Conservation (phyloP, 2,888 invertebrate species). For the Synergus japonicus region DNA sequence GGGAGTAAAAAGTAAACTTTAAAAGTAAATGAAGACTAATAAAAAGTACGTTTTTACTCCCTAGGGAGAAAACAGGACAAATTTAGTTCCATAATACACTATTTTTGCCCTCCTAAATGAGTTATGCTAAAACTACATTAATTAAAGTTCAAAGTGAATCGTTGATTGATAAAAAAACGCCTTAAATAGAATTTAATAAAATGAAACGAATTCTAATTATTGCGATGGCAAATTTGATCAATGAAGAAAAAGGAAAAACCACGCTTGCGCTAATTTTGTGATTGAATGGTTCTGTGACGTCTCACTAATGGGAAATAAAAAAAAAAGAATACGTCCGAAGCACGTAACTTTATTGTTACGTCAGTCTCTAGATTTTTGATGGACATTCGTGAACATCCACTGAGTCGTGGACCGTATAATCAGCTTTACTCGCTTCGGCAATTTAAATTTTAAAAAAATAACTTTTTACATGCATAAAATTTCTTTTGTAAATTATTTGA, state of each 20-base stretch:
- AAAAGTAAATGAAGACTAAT: too few species aligned
- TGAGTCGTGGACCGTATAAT: not conserved
- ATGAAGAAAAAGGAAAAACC: not conserved
- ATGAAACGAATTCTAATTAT: not conserved
- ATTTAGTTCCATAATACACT: too few species aligned
- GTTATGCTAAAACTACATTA: too few species aligned
- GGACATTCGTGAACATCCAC: not conserved
- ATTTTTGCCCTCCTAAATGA: too few species aligned
- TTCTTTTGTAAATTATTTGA: too few species aligned
- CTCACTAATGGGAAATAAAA: slow-evolving; percentile 4
- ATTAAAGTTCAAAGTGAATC: too few species aligned
- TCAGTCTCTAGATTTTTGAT: slow-evolving; percentile 17
- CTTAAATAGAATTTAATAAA: not conserved
- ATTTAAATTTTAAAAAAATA: not conserved
- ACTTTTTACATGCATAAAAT: too few species aligned
- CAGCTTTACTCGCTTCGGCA: not conserved
- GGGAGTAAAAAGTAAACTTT: too few species aligned
- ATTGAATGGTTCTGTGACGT: slow-evolving; percentile 15
- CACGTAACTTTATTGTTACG: slow-evolving; percentile 22
- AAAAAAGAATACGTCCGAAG: slow-evolving; percentile 14
- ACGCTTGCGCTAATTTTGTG: not conserved
- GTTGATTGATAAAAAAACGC: not conserved
- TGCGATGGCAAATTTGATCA: not conserved
- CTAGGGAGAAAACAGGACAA: too few species aligned
- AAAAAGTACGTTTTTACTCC: too few species aligned